These are phyloP conservation scores for Pycnomerus fuliginosus DNA, from an alignment of 2,888 invertebrate genomes.

Conservation along the genomic window DNA sequence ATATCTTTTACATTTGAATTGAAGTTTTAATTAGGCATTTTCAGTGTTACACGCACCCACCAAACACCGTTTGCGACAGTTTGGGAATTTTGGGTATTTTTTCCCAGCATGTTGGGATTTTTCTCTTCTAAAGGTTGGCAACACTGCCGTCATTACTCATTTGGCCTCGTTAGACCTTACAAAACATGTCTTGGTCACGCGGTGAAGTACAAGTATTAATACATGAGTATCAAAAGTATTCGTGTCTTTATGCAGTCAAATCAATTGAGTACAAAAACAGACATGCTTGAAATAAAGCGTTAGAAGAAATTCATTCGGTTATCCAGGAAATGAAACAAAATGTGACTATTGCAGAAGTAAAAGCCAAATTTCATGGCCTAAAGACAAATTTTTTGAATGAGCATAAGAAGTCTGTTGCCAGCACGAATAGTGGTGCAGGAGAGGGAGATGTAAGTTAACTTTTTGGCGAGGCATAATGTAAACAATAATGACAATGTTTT, in stretches of 20 bases:
- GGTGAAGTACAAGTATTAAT: constrained; percentile 8
- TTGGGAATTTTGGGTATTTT: too few species aligned
- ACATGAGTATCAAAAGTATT: constrained; percentile 4
- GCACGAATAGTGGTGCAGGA: not conserved
- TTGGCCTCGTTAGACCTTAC: too few species aligned
- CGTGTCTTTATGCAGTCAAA: not conserved
- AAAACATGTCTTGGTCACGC: constrained; percentile 20
- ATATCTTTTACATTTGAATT: too few species aligned
- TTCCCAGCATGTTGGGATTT: too few species aligned
- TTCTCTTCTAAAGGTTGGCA: too few species aligned
- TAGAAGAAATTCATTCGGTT: not conserved
- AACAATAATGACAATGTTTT: not conserved
- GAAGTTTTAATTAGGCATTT: too few species aligned
- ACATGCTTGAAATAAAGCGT: not conserved
- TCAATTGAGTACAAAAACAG: not conserved
- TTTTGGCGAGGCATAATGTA: not conserved
- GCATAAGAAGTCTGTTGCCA: not conserved
- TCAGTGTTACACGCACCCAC: too few species aligned
- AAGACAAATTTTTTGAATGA: not conserved
- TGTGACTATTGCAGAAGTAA: not conserved
- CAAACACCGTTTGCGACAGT: too few species aligned
- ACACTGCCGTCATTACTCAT: too few species aligned
- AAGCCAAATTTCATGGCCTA: not conserved
- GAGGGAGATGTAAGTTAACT: not conserved
- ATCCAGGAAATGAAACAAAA: not conserved